Evolutionary conservation across 2,113 vertebrate genomes (phyloP).

Genomic region (Plecturocebus donacophilus): DNA sequence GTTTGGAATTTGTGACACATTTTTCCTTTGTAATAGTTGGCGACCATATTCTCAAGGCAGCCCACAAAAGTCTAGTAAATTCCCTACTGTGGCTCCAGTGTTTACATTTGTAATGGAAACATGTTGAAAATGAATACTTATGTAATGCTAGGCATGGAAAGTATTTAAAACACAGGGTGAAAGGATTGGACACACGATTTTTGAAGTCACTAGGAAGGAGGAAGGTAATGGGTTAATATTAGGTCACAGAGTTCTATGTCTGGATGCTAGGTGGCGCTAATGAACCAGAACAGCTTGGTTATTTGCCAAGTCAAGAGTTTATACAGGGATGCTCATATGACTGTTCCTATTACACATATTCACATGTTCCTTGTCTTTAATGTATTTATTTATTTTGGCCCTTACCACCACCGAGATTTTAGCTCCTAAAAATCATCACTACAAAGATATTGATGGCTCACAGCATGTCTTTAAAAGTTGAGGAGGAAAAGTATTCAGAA

Average conservation of each 20-base stretch:
- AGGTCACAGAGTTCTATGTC: not conserved
- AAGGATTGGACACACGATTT: not conserved
- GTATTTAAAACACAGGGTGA: not conserved
- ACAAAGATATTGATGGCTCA: not conserved
- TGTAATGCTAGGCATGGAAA: not conserved
- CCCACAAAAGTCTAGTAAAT: not conserved
- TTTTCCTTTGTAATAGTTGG: slow-evolving; percentile 2
- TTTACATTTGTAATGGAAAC: not conserved
- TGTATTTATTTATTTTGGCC: slow-evolving; percentile 17
- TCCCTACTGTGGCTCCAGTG: not conserved
- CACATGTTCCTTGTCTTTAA: not conserved
- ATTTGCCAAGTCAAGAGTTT: not conserved
- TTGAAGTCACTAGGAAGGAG: not conserved
- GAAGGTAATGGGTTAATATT: not conserved
- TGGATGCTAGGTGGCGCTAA: not conserved
- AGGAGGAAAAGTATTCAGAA: not conserved
- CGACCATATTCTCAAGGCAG: not conserved
- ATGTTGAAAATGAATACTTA: not conserved
- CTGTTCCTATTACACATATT: not conserved
- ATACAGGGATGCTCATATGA: not conserved
- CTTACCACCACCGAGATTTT: slow-evolving; percentile 19
- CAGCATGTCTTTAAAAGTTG: not conserved
- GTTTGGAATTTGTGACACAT: not conserved
- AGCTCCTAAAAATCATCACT: not conserved
- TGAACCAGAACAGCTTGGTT: not conserved